These are phyloP conservation scores for Ptilodon capucinus DNA, from an alignment of 2,888 invertebrate species.

Conservation along the genomic window DNA sequence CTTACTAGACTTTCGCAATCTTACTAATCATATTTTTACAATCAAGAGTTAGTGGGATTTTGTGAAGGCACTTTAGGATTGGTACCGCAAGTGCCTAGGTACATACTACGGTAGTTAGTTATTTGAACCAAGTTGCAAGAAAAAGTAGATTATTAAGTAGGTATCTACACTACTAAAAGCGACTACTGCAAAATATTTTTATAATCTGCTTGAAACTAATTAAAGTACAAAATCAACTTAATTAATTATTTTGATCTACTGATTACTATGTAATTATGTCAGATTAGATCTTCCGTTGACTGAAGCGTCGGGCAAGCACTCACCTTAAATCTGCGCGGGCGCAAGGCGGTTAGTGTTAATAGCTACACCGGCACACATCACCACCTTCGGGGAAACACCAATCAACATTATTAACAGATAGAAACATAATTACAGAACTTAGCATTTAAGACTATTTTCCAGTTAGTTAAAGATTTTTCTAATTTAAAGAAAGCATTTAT, in stretches of 20 bases:
- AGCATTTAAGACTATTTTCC: neutral
- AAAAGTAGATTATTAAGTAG: neutral
- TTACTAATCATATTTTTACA: too few species aligned
- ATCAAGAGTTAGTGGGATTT: neutral
- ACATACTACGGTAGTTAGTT: neutral
- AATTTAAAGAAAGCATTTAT: slow-evolving; percentile 1
- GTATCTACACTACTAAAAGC: neutral
- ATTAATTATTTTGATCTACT: neutral
- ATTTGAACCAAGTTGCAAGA: too few species aligned
- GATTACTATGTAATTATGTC: neutral
- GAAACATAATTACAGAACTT: neutral
- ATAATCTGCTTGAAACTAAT: neutral
- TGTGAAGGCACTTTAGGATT: slow-evolving; percentile 2
- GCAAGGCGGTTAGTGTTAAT: slow-evolving; percentile 67
- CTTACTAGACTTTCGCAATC: too few species aligned
- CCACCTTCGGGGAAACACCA: slow-evolving; percentile 73
- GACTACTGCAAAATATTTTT: neutral
- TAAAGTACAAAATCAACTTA: neutral
- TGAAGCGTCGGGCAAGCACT: slow-evolving; percentile 60
- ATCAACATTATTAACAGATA: slow-evolving; percentile 28
- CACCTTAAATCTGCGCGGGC: slow-evolving; percentile 55
- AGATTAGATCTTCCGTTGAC: neutral
- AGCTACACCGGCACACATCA: slow-evolving; percentile 62
- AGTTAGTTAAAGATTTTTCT: neutral
- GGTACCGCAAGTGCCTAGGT: too few species aligned